These are phyloP conservation scores for Heteromyza rotundicornis DNA, from an alignment of 2,888 invertebrate species.

Conservation along the genomic window DNA sequence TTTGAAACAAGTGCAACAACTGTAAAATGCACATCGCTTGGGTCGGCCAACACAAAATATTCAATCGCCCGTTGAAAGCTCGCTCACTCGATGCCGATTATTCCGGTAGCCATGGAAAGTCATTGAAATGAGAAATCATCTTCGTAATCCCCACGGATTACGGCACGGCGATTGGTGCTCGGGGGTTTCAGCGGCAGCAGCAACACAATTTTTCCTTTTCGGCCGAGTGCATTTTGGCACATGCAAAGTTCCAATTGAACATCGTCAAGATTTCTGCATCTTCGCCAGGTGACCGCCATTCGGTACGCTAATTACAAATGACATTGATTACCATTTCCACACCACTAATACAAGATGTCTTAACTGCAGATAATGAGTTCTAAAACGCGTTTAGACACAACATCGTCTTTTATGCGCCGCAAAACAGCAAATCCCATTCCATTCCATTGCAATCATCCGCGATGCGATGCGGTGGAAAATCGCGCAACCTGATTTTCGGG, in stretches of 20 bases:
- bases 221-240: neutral
- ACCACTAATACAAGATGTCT: constrained; percentile 41
- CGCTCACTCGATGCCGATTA: constrained; percentile 14
- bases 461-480: constrained; percentile 5
- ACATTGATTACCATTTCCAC: constrained; percentile 51
- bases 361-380: constrained; percentile 44
- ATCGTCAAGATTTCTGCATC: neutral
- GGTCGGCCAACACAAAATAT: neutral
- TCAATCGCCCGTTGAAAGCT: neutral
- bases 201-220: constrained; percentile 7
- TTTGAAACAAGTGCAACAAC: constrained; percentile 23
- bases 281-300: neutral
- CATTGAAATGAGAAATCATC: constrained; percentile 25
- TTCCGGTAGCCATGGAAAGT: constrained; percentile 20
- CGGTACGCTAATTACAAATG: constrained; percentile 36
- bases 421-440: too few species aligned
- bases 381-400: constrained; percentile 35
- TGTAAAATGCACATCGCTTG: constrained; percentile 26
- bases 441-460: too few species aligned
- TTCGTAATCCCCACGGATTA: too few species aligned
- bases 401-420: constrained; percentile 44
- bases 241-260: neutral
- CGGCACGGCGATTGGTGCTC: too few species aligned
- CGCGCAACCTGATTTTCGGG: constrained; percentile 22
- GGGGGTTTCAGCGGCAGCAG: constrained; percentile 14